Evolutionary conservation across 2,113 vertebrate species (phyloP), one percentile per base, ranked within the genome.

Genomic region (Melanocharis versteri): DNA sequence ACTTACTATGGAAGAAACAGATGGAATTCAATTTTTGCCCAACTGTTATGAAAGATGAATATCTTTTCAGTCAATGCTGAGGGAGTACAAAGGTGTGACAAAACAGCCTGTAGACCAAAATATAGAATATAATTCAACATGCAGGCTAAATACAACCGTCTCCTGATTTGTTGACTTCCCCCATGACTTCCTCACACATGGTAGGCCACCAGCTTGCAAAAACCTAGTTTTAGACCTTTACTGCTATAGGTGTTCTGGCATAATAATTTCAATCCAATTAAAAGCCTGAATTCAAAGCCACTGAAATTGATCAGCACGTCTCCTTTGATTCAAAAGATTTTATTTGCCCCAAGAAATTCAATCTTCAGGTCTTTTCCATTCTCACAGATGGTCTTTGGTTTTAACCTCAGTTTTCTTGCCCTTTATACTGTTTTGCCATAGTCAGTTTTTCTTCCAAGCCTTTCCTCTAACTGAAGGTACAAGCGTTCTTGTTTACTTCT

Each of bases 1-100:
- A 64, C 85, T 95, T 89, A 83, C 84, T 92, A 60, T n/a, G 83
- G 68, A 92, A 92, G 90, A 92, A 93, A 92, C 87, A 96, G 88
- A 93, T 94, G 79, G 85, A 90, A 94, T 84, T 81, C n/a, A 84
- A 17, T 42, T 96, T 95, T 89, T 64, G 10, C 64, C 76, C 90
- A 84, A 64, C 60, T 90, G 65, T 86, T 95, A 51, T 15, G 16
- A 92, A 68, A 3, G 6, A 81, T 45, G 13, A 88, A 78, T 78
- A 94, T 71, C 37, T 90, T 92, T 92, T 68, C 79, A 78, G 56
- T 64, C 64, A 56, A 30, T 71, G 72, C 76, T 68, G 51, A 78
- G 26, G n/a, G 75, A 83, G 31, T 71, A 61, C 4, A 3, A 86
- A 88, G 44, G 89, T 90, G 13, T 58, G 79, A 78, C 73, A 73